Conservation (phyloP, 2,113 vertebrate genomes). For the Cephalopholis sonnerati region DNA sequence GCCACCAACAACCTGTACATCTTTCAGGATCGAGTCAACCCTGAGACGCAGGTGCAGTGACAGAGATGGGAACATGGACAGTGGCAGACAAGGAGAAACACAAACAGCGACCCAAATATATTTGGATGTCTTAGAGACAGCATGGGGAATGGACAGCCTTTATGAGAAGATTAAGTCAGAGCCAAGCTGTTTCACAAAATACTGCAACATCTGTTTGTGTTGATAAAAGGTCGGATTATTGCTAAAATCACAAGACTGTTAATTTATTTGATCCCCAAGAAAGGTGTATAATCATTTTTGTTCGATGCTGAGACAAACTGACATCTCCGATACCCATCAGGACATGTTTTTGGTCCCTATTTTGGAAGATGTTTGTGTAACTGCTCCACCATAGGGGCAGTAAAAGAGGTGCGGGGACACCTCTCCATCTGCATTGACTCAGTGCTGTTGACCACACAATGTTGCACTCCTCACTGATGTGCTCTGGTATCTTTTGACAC, state of each 20-base stretch:
- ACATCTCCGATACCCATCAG: slow-evolving; percentile 34
- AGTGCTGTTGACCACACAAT: slow-evolving; percentile 55
- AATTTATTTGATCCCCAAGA: slow-evolving; percentile 28
- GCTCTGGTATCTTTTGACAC: slow-evolving; percentile 37
- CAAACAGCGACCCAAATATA: slow-evolving; percentile 8
- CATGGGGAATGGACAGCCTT: not conserved
- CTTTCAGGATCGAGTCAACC: slow-evolving; percentile 97
- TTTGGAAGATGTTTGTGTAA: slow-evolving; percentile 65
- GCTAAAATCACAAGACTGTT: slow-evolving; percentile 30
- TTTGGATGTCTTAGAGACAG: slow-evolving; percentile 22
- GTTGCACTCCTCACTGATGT: slow-evolving; percentile 55
- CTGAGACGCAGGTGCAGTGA: slow-evolving; percentile 90
- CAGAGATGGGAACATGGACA: slow-evolving; percentile 20
- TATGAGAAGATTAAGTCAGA: slow-evolving; percentile 2
- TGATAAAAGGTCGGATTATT: slow-evolving; percentile 25
- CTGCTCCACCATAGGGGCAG: slow-evolving; percentile 34
- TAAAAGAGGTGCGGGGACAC: slow-evolving; percentile 76
- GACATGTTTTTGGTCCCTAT: slow-evolving; percentile 57
- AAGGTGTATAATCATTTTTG: slow-evolving; percentile 36
- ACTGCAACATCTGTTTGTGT: slow-evolving; percentile 31
- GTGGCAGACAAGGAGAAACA: slow-evolving; percentile 1
- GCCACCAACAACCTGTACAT: slow-evolving; percentile 99
- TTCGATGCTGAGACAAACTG: slow-evolving; percentile 33
- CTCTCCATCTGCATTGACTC: slow-evolving; percentile 58
- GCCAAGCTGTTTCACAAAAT: slow-evolving; percentile 27